These are phyloP conservation scores for Empidonax alnorum DNA, from an alignment of 2,113 vertebrate species.

Conservation along the genomic window DNA sequence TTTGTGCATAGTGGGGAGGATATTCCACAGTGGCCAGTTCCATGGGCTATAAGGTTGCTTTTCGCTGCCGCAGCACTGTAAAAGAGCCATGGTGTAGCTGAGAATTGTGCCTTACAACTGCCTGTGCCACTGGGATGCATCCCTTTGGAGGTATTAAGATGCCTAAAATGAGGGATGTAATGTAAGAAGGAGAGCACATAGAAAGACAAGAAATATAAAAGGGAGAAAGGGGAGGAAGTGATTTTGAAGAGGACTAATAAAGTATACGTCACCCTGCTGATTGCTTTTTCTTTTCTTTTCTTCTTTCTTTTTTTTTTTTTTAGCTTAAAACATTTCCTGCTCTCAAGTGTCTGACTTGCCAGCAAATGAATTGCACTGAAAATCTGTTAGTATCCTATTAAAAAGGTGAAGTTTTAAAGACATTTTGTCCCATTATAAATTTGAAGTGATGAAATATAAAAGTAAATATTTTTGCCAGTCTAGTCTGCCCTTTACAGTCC, in stretches of 20 bases:
- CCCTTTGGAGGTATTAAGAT: conserved; percentile 64
- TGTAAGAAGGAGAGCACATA: background rate
- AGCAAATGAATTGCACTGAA: background rate
- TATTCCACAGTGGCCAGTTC: conserved; percentile 58
- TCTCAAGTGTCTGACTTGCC: conserved; percentile 21
- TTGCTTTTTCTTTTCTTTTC: conserved; percentile 42
- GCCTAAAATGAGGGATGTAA: conserved; percentile 46
- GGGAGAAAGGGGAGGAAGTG: conserved; percentile 24
- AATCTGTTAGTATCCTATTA: conserved; percentile 55
- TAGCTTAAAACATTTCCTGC: background rate
- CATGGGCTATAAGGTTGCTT: conserved; percentile 31
- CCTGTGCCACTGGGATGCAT: conserved; percentile 43
- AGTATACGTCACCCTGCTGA: conserved; percentile 44
- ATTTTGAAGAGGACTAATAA: conserved; percentile 60
- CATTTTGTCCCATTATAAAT: conserved; percentile 54
- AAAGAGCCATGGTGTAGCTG: conserved; percentile 21
- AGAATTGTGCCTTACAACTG: conserved; percentile 37
- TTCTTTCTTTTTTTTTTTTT: background rate
- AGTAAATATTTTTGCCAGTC: conserved; percentile 75
- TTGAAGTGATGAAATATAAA: conserved; percentile 70
- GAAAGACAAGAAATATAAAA: conserved; percentile 55
- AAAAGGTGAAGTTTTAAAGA: conserved; percentile 65
- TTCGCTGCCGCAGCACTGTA: conserved; percentile 23
- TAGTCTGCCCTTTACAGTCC: conserved; percentile 70
- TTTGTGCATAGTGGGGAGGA: background rate